phyloP scores from a whole-genome alignment of 1,140 invertebrate species.

The Drosophila bocki region DNA sequence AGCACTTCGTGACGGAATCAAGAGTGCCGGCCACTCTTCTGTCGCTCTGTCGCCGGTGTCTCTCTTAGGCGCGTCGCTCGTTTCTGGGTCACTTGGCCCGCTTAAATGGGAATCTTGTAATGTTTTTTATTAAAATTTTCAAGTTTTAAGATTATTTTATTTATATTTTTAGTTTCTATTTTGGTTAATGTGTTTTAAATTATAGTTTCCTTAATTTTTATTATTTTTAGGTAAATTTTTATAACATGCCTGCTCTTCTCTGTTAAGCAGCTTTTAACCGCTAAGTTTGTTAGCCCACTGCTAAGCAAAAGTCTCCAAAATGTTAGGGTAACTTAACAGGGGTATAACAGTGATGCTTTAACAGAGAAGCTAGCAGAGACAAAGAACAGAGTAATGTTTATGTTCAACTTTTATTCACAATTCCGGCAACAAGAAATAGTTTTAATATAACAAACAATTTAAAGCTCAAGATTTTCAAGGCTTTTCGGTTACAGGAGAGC shows the following conservation, averaged over 20 bases:
- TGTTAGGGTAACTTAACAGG: not conserved
- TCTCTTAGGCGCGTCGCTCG: constrained; percentile 32
- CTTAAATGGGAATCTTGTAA: not conserved
- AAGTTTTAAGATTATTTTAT: not conserved
- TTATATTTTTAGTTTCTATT: not conserved
- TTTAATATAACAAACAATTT: too few species aligned
- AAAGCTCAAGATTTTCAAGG: rapidly evolving
- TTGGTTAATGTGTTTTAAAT: too few species aligned
- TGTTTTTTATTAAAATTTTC: not conserved
- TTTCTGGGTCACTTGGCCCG: constrained; percentile 66
- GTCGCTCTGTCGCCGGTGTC: constrained; percentile 63
- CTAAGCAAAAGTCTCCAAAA: constrained; percentile 36
- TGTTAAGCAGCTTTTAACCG: not conserved
- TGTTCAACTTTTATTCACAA: not conserved
- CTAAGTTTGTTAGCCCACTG: not conserved
- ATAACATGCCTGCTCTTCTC: not conserved
- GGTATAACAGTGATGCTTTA: not conserved
- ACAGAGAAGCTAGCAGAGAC: not conserved
- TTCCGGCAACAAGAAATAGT: too few species aligned
- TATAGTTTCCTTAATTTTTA: not conserved
- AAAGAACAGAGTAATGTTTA: not conserved
- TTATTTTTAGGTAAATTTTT: not conserved
- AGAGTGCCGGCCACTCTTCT: constrained; percentile 55
- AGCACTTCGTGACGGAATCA: constrained; percentile 64
- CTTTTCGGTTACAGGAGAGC: not conserved